Percentiles rank a stretch among this genome's conserved stretches.
These are phyloP conservation scores for Encarsia formosa DNA, from an alignment of 2,888 invertebrate genomes.

Conservation along the genomic window DNA sequence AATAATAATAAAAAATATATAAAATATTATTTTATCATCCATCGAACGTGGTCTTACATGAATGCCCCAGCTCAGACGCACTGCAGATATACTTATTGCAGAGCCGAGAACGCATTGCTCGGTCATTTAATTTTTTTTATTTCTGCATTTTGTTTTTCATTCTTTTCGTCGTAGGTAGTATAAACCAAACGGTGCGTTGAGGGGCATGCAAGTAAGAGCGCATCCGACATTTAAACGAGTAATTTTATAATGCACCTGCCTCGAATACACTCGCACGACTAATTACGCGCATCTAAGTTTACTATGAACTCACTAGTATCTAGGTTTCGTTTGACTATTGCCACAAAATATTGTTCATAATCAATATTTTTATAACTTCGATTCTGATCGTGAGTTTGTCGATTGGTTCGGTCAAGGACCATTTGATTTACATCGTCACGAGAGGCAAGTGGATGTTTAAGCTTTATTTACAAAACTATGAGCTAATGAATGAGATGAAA, in stretches of 20 bases:
- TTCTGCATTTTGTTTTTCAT: background rate
- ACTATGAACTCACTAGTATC: background rate
- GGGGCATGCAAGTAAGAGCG: conserved; percentile 51
- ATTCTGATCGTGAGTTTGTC: too few species aligned
- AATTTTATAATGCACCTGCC: conserved; percentile 35
- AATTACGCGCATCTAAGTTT: conserved; percentile 6
- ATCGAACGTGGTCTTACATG: conserved; percentile 48
- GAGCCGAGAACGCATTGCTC: conserved; percentile 1
- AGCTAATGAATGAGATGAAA: too few species aligned
- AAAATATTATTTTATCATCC: conserved; percentile 5
- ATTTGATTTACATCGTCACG: too few species aligned
- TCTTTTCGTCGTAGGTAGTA: conserved; percentile 2
- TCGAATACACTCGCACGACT: conserved; percentile 37
- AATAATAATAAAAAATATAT: too few species aligned
- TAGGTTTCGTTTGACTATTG: background rate
- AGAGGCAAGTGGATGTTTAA: too few species aligned
- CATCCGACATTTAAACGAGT: conserved; percentile 41
- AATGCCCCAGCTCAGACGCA: conserved; percentile 44
- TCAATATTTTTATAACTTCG: too few species aligned
- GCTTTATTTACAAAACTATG: too few species aligned
- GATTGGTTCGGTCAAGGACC: too few species aligned
- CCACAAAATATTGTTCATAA: too few species aligned
- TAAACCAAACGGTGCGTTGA: conserved; percentile 36
- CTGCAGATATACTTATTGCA: conserved; percentile 29
- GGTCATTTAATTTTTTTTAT: conserved; percentile 10